Base-by-base conservation (phyloP, 2,797 vertebrate genomes). In the Pteronotus mesoamericanus region DNA sequence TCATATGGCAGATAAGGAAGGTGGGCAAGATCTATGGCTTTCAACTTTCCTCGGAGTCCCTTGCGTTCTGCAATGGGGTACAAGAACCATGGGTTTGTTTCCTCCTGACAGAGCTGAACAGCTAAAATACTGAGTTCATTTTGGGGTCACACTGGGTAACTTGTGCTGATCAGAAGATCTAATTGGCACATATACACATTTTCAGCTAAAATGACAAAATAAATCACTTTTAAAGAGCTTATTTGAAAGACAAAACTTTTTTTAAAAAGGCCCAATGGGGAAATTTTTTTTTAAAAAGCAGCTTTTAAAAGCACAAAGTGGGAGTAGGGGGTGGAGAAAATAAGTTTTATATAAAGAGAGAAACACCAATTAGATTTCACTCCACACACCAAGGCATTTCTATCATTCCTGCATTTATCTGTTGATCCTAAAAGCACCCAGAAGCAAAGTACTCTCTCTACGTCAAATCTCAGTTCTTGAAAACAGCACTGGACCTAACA, bases 131-230 rank as follows among this genome's bases (percentile, higher is more conserved):
- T 21, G 69, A 72, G 3, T 61, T 64, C 78, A 26, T 21, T 83
- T 26, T 77, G 51, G 88, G 77, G 46, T 69, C 74, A 69, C 48
- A 18, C 10, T 39, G 39, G 46, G 6, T 77, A 75, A 79, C 32
- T 34, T 37, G 46, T 24, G 21, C 57, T 64, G 24, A 93, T 64
- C 22, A 87, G 83, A 77, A 91, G 69, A 18, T 82, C 69, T 77
- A 16, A 53, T 2, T 88, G 74, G 79, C 51, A 87, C 34, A 91
- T 29, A 78, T 15, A 78, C 9, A 87, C 32, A 22, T 32, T 22
- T 88, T 92, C 42, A 89, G 66, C 39, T 88, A 79, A 95, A 87
- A 75, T 21, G n/a, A 48, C 61, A 86, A 89, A 85, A 77, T 44
- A 29, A 68, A 92, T 48, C 91, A 66, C 19, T 74, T 92, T 86